phyloP scores from a whole-genome alignment of 2,888 invertebrate genomes.

The Diploptera punctata region DNA sequence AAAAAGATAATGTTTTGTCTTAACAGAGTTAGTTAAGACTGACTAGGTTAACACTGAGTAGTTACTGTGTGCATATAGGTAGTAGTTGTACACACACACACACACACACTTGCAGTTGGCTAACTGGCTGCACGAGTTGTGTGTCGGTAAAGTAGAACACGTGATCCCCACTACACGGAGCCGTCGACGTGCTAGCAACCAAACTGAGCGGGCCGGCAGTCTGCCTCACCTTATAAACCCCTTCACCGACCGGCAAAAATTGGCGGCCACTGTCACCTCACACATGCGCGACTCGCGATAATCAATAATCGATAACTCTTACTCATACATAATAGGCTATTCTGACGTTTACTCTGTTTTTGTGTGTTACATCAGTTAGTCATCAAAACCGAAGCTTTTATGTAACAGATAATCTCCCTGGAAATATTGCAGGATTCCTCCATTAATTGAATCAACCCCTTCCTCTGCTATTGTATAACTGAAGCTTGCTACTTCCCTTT shows the following conservation, averaged over 20 bases:
- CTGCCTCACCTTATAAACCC: slow-evolving; percentile 34
- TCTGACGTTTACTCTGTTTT: background rate
- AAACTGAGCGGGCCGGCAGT: slow-evolving; percentile 28
- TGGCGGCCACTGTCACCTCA: background rate
- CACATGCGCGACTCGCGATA: slow-evolving; percentile 11
- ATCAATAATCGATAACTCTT: slow-evolving; percentile 20
- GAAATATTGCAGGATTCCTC: background rate
- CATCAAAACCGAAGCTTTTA: background rate
- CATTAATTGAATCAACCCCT: no score
- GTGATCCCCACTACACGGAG: slow-evolving; percentile 14
- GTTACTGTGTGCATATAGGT: background rate
- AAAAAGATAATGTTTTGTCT: background rate
- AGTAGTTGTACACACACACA: background rate
- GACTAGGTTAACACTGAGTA: background rate
- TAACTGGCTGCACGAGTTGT: background rate
- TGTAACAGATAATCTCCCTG: background rate
- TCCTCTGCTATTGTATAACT: no score
- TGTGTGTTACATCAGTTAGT: background rate
- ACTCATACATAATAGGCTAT: slow-evolving; percentile 8
- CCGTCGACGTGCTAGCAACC: slow-evolving; percentile 30
- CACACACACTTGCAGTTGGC: slow-evolving; percentile 3
- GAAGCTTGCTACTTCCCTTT: no score
- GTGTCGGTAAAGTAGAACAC: slow-evolving; percentile 19
- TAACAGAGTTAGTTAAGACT: background rate
- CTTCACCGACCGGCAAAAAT: background rate